Evolutionary conservation across 2,888 invertebrate species (phyloP).

Genomic region (Gasteruption jaculator): DNA sequence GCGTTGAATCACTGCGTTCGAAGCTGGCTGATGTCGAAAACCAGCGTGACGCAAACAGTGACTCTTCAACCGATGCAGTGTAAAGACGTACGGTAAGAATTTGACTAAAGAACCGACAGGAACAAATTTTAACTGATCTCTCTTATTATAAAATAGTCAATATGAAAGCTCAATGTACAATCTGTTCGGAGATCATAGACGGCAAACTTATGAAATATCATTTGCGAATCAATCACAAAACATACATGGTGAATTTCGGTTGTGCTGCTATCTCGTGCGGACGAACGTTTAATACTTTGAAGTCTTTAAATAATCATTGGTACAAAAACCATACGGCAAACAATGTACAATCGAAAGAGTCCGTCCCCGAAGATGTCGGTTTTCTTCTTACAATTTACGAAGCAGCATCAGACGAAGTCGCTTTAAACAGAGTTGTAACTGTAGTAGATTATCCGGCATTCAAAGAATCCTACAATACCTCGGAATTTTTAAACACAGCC

Average conservation of each 20-base stretch:
- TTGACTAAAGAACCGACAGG: no score
- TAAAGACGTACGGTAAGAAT: no score
- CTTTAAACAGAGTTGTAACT: no score
- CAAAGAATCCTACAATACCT: neutral
- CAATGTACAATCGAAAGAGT: no score
- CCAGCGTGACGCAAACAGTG: no score
- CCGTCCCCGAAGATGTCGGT: no score
- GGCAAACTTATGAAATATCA: constrained; percentile 5
- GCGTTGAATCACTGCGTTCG: no score
- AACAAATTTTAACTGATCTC: no score
- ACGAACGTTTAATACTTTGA: constrained; percentile 7
- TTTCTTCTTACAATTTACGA: no score
- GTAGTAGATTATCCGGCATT: neutral
- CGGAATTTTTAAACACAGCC: neutral
- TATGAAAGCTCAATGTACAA: constrained; percentile 7
- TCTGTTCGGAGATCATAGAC: constrained; percentile 8
- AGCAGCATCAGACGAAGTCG: no score
- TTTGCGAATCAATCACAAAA: constrained; percentile 3
- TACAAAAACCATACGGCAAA: neutral
- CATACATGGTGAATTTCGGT: neutral
- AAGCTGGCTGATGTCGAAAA: neutral
- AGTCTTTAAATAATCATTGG: constrained; percentile 7
- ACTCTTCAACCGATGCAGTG: no score
- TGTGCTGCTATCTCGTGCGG: constrained; percentile 6
- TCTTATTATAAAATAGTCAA: constrained; percentile 1